phyloP scores from a whole-genome alignment of 2,113 vertebrate genomes.

The Misgurnus mizolepis region DNA sequence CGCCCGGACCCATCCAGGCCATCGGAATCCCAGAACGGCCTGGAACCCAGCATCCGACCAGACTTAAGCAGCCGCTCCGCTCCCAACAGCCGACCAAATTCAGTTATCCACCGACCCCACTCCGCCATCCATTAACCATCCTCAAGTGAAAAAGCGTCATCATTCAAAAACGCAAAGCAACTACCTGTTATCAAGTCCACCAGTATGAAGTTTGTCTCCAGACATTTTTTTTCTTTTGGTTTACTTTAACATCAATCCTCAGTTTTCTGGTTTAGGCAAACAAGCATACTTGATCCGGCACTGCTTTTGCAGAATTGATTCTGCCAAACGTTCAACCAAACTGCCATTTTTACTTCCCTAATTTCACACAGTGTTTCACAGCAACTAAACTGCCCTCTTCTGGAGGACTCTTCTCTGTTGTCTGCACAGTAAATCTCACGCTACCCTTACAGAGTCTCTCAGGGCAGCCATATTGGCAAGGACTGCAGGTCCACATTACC shows the following conservation, averaged over 20 bases:
- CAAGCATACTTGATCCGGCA: not conserved
- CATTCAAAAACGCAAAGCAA: not conserved
- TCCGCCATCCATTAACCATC: constrained; percentile 54
- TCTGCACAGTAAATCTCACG: constrained; percentile 4
- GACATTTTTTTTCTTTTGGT: not conserved
- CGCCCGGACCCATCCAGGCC: constrained; percentile 83
- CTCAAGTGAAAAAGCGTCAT: not conserved
- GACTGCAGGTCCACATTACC: constrained; percentile 40
- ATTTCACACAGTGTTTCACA: constrained; percentile 2
- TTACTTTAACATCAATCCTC: not conserved
- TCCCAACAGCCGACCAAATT: constrained; percentile 74
- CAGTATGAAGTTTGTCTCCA: constrained; percentile 14
- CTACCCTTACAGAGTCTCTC: constrained; percentile 34
- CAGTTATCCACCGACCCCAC: constrained; percentile 68
- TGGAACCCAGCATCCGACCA: constrained; percentile 81
- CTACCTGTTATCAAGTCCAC: constrained; percentile 6
- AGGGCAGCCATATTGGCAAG: constrained; percentile 43
- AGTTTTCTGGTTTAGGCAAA: too few relatives aligned
- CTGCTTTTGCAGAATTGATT: constrained; percentile 15
- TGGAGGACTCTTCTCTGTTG: constrained; percentile 30
- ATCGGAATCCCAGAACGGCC: constrained; percentile 53
- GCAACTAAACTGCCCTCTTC: constrained; percentile 37
- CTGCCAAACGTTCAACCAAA: constrained; percentile 15
- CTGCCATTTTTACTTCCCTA: constrained; percentile 27
- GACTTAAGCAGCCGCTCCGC: constrained; percentile 75